These are phyloP conservation scores for Oxycera nigricornis DNA, from an alignment of 2,888 invertebrate genomes.

Conservation along the genomic window DNA sequence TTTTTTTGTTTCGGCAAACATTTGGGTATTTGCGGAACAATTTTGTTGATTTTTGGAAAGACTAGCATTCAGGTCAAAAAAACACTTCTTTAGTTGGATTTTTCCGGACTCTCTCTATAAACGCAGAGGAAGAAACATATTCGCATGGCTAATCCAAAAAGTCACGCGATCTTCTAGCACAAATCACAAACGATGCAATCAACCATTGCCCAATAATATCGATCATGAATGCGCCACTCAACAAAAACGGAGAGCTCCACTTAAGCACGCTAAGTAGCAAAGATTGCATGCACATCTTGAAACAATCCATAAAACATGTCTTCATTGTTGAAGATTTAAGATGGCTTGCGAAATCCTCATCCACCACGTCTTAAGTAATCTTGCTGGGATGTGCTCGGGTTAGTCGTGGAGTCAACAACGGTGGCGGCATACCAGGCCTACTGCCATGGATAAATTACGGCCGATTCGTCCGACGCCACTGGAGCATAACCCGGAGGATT, in stretches of 20 bases:
- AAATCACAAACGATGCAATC: neutral
- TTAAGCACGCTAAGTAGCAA: neutral
- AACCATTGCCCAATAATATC: neutral
- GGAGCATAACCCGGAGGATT: neutral
- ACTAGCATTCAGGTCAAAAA: too few relatives aligned
- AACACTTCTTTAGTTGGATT: too few relatives aligned
- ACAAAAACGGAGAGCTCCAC: neutral
- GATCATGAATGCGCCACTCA: neutral
- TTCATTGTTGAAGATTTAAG: neutral
- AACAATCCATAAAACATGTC: conserved; percentile 3
- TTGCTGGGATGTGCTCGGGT: neutral
- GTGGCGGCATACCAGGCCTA: neutral
- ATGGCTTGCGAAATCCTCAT: neutral
- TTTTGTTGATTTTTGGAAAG: too few relatives aligned
- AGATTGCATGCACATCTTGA: neutral
- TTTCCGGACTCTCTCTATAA: too few relatives aligned
- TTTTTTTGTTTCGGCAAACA: too few relatives aligned
- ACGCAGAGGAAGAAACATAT: too few relatives aligned
- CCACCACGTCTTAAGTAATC: too few relatives aligned
- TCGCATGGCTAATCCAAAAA: too few relatives aligned
- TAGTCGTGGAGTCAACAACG: neutral
- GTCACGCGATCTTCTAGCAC: too few relatives aligned
- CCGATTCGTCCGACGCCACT: neutral
- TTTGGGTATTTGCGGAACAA: too few relatives aligned
- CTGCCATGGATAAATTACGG: too few relatives aligned